phyloP scores from a whole-genome alignment of 2,888 invertebrate species.

The Troglohyphantes excavatus region DNA sequence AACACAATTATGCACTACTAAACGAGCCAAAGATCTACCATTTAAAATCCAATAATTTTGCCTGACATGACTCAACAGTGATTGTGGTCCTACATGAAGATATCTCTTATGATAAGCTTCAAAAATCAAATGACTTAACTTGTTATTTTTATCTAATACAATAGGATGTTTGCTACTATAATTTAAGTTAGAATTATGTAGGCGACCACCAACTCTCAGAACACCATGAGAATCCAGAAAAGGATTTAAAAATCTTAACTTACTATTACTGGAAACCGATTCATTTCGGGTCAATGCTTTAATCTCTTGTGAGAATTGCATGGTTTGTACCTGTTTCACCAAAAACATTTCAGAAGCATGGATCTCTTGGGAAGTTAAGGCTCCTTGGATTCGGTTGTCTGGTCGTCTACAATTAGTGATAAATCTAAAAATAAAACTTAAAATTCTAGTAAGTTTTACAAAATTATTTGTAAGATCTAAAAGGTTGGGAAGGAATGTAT shows the following conservation, averaged over 20 bases:
- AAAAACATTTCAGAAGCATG: not conserved
- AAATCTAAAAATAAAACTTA: constrained; percentile 9
- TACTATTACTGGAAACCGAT: constrained; percentile 10
- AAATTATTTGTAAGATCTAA: no score
- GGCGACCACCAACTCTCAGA: constrained; percentile 2
- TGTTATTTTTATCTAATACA: constrained; percentile 11
- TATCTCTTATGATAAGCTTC: not conserved
- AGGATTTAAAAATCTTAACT: not conserved
- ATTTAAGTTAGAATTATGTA: not conserved
- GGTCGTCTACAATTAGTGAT: not conserved
- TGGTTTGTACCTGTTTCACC: no score
- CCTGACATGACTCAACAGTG: not conserved
- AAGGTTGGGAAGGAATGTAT: no score
- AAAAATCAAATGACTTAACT: not conserved
- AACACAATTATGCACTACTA: not conserved
- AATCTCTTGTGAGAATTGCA: not conserved
- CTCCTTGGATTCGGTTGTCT: not conserved
- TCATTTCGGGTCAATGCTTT: not conserved
- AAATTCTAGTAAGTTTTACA: not conserved
- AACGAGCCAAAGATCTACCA: not conserved
- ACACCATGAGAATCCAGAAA: not conserved
- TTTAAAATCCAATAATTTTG: not conserved
- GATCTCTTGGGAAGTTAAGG: not conserved
- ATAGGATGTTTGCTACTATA: not conserved
- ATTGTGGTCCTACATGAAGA: constrained; percentile 6